Base-by-base conservation (phyloP, 2,888 invertebrate species). In the Drepana falcataria region DNA sequence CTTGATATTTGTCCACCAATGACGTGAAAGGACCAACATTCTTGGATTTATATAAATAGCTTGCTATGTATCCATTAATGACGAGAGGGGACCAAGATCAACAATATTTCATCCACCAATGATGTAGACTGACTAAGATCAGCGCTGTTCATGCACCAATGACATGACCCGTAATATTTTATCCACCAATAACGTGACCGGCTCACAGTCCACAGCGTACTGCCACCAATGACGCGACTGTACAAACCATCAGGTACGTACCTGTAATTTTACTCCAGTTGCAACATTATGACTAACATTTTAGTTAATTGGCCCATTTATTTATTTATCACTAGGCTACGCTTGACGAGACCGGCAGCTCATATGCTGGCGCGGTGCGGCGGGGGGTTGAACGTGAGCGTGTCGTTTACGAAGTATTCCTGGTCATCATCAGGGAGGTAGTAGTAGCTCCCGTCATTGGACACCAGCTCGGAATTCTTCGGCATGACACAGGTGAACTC, bases 341-440 rank as follows among this genome's bases (percentile, higher is more conserved):
- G 53, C 58, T 68, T 48, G 59, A 52, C 61, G 51, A 57, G 57
- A 57, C 53, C 61, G 56, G 57, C 61, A 55, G 47, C 68, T 81
- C 91, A 91, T 55, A 92, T 87, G 72, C 93, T 91, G 21, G 91
- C 91, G 47, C 91, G 68, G 57, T 91, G 90, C 33, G 91, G 79
- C 0, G 91, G 91, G 61, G 87, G 64, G 49, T 83, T 87, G 65
- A 91, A 85, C 4, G 91, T 91, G 34, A 91, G 72, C 0, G 91
- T 91, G 58, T 91, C 91, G 47, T 91, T 90, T 4, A 90, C 75
- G 57, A 87, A 91, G 57, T 83, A 85, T 5, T 83, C 80, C 33
- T 87, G 81, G 0, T 89, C 84, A 0, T 85, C 81, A 48, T 90
- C 88, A 0, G 87, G 88, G 1, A 91, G 62, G 54, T 90, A 91